A percentile compares a stretch with the other conserved stretches of the same genome.
Conservation (phyloP, 2,888 invertebrate genomes). For the Thera obeliscata region DNA sequence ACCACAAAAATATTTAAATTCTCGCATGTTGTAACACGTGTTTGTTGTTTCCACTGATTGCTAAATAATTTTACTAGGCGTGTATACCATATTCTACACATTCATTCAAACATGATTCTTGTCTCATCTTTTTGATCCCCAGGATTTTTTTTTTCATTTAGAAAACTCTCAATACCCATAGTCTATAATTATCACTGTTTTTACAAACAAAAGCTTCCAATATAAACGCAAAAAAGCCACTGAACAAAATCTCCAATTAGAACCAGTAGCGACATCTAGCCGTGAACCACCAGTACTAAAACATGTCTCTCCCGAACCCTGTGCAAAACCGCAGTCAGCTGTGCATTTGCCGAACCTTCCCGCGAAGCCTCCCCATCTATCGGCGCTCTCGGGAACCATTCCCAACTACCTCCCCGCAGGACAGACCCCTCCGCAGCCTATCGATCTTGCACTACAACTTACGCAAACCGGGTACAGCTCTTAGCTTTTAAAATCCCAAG, state of each 20-base stretch:
- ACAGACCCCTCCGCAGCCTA: conserved; percentile 54
- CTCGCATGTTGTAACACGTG: no score
- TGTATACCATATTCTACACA: neutral
- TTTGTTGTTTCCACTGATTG: neutral
- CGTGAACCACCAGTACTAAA: conserved; percentile 4
- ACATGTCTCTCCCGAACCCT: conserved; percentile 12
- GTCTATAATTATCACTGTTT: no score
- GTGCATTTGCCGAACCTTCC: conserved; percentile 39
- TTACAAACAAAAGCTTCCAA: neutral
- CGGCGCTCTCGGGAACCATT: conserved; percentile 58
- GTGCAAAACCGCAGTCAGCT: conserved; percentile 32
- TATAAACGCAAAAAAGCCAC: neutral
- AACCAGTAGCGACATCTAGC: conserved; percentile 39
- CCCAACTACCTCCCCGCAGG: conserved; percentile 47
- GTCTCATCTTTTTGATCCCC: no score
- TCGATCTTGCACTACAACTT: conserved; percentile 75
- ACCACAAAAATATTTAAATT: no score
- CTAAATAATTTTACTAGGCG: conserved; percentile 2
- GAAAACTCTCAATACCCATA: no score
- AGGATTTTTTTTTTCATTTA: no score
- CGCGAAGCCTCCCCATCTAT: conserved; percentile 67
- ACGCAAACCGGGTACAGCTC: conserved; percentile 68
- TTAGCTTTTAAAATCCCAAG: conserved; percentile 58
- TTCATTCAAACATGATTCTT: no score
- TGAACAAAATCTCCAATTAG: neutral